Base-by-base conservation (phyloP, 1,140 invertebrate species). In the Chrysopa pallens region DNA sequence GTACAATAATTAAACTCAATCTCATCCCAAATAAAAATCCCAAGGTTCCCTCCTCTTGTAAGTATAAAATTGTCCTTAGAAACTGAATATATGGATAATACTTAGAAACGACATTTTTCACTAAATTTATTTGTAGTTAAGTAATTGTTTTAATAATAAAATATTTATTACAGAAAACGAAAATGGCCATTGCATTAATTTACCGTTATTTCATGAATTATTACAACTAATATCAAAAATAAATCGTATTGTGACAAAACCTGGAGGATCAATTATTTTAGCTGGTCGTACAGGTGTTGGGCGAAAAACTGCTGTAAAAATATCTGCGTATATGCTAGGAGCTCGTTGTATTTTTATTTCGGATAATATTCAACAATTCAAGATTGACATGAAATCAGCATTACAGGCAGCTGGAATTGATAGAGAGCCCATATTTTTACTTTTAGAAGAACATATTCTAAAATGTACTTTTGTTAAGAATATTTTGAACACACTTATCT, bases 381-480 rank as follows among this genome's bases (percentile, higher is more conserved):
- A 62, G 40, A 67, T 62, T 43, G 67, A 70, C 44, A 47, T 70
- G 4, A 69, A 69, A 59, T 23, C 58, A 40, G 62, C 76, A 5
- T 76, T 92, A 62, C 84, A 89, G 60, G 51, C 63, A 11, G 76
- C 81, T n/a, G 87, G 80, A 14, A 63, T 92, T 31, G 86, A 91
- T 39, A 78, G 78, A 9, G 77, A 91, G 57, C 67, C 55, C 55
- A 67, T 48, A 72, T 82, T 62, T 37, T 64, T 95, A 14, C 51
- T 93, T 5, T 58, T 95, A 1, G 89, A 95, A 55, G 89, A 94
- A 50, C 78, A 85, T 54, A 82, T 93, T 48, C 65, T 90, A 13
- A 63, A 78, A 5, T 74, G 85, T 27, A 57, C 68, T 8, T 56
- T 60, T 14, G 62, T 72, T 37, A 57, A 82, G 13, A 78, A 80